Evolutionary conservation across 2,888 invertebrate genomes (phyloP).

Genomic region (Ferdinandea cuprea): DNA sequence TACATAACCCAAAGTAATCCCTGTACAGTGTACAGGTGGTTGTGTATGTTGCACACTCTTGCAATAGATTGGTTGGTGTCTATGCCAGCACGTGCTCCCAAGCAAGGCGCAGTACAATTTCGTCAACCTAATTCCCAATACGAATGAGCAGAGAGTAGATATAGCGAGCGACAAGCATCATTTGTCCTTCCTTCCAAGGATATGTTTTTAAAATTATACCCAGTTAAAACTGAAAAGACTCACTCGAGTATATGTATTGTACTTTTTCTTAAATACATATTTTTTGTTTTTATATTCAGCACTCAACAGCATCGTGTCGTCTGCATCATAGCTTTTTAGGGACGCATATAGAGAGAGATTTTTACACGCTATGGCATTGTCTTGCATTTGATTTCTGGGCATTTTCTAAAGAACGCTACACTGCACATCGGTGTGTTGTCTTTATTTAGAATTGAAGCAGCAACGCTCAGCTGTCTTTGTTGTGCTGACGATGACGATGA

Average conservation of each 20-base stretch:
- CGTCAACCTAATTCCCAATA: conserved; percentile 58
- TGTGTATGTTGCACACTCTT: not conserved
- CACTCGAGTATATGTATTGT: conserved; percentile 55
- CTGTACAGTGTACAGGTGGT: conserved; percentile 14
- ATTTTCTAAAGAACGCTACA: conserved; percentile 45
- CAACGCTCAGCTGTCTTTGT: conserved; percentile 50
- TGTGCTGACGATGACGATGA: conserved; percentile 47
- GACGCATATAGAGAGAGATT: conserved; percentile 28
- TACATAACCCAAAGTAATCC: conserved; percentile 18
- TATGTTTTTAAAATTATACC: conserved; percentile 69
- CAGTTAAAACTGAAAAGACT: conserved; percentile 48
- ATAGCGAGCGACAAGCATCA: conserved; percentile 39
- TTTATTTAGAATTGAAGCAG: conserved; percentile 59
- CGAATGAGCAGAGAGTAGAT: conserved; percentile 22
- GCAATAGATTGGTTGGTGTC: conserved; percentile 38
- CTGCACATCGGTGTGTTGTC: conserved; percentile 32
- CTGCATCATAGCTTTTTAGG: not conserved
- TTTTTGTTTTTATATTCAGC: not conserved
- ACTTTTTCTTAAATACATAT: conserved; percentile 18
- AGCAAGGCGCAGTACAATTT: conserved; percentile 36
- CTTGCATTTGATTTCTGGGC: conserved; percentile 57
- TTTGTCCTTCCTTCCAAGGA: conserved; percentile 69
- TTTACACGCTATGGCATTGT: conserved; percentile 30
- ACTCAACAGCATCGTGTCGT: conserved; percentile 17
- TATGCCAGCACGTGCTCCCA: conserved; percentile 35